Percentiles rank a stretch among this genome's conserved stretches.
Evolutionary conservation across 2,888 invertebrate genomes (phyloP).

Genomic region (Lochmaea capreae): DNA sequence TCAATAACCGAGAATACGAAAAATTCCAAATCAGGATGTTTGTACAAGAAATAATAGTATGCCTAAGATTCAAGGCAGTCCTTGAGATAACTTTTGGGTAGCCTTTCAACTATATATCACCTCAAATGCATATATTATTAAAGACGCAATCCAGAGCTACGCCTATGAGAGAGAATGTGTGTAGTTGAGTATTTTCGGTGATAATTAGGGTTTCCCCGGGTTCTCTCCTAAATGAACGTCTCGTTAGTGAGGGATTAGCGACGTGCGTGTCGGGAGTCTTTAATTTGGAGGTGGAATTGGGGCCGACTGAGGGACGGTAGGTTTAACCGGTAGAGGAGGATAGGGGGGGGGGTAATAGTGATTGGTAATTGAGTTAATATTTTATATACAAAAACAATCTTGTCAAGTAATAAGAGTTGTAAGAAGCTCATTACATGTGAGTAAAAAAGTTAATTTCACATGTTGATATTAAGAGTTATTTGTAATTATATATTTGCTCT

Average conservation of each 20-base stretch:
- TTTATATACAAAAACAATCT: neutral
- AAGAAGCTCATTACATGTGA: no score
- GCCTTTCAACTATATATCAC: neutral
- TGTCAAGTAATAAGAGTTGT: no score
- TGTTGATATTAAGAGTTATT: no score
- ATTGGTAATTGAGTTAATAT: slow-evolving; percentile 4
- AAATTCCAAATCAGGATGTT: no score
- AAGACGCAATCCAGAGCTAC: slow-evolving; percentile 34
- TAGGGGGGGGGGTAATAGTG: neutral
- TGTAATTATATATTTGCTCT: no score
- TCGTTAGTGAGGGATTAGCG: slow-evolving; percentile 71
- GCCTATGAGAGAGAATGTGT: slow-evolving; percentile 37
- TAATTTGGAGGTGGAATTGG: slow-evolving; percentile 52
- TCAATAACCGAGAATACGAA: no score
- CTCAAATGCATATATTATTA: neutral
- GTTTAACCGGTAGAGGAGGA: neutral
- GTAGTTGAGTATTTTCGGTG: slow-evolving; percentile 50
- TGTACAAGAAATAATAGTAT: no score
- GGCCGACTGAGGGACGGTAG: slow-evolving; percentile 6
- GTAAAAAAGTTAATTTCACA: no score
- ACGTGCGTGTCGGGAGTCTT: slow-evolving; percentile 66
- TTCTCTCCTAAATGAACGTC: slow-evolving; percentile 61
- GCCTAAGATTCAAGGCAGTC: no score
- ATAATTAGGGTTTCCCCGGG: slow-evolving; percentile 57
- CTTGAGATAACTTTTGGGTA: no score